Conservation (phyloP, 2,888 invertebrate species). For the Meiosimyza platycephala region DNA sequence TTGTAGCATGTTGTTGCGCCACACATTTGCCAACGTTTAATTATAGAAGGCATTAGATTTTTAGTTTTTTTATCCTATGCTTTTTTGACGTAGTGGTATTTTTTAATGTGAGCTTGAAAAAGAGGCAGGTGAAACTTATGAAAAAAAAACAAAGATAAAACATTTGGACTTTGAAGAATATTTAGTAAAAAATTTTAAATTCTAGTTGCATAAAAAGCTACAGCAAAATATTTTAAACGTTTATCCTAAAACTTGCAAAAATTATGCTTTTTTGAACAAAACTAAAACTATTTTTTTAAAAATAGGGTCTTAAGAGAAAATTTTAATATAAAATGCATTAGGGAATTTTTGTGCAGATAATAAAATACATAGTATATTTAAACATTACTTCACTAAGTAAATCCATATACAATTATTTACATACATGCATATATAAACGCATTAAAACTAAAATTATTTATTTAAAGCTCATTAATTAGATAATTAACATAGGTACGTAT, state of each 20-base stretch:
- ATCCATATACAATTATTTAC: not conserved
- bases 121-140: too few species aligned
- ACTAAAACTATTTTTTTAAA: conserved; percentile 3
- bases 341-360: conserved; percentile 7
- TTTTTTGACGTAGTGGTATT: too few species aligned
- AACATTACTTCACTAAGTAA: not conserved
- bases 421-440: not conserved
- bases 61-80: not conserved
- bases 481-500: too few species aligned
- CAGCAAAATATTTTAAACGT: not conserved
- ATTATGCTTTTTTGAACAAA: not conserved
- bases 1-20: conserved; percentile 82
- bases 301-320: not conserved
- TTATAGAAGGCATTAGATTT: conserved; percentile 53
- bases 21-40: conserved; percentile 70
- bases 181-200: too few species aligned
- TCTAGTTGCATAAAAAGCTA: too few species aligned
- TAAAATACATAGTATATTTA: not conserved
- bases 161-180: too few species aligned
- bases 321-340: not conserved
- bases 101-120: too few species aligned
- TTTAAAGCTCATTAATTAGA: not conserved
- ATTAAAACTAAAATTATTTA: not conserved
- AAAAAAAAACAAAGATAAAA: too few species aligned
- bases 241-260: conserved; percentile 5